Evolutionary conservation across 2,888 invertebrate species (phyloP).

Genomic region (Selenia dentaria): DNA sequence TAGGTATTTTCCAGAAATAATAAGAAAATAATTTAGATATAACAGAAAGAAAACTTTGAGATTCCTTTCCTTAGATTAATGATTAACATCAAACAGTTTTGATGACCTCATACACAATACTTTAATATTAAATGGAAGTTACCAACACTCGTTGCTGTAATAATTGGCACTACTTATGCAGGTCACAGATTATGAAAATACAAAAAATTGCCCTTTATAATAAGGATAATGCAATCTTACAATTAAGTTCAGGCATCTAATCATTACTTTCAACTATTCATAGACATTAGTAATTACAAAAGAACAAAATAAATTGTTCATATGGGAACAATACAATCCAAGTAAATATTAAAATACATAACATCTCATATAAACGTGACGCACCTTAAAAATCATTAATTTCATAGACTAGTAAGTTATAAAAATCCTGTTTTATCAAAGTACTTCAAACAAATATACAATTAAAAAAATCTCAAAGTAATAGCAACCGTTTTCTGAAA

Average conservation of each 20-base stretch:
- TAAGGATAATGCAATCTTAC: conserved; percentile 41
- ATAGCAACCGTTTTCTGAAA: conserved; percentile 70
- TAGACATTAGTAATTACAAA: conserved; percentile 37
- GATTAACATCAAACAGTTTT: conserved; percentile 30
- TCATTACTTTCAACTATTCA: conserved; percentile 41
- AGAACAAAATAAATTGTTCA: conserved; percentile 36
- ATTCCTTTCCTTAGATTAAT: conserved; percentile 50
- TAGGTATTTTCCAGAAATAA: conserved; percentile 47
- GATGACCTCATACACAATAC: conserved; percentile 35
- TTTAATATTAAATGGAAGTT: conserved; percentile 56
- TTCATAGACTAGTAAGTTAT: conserved; percentile 62
- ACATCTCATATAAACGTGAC: conserved; percentile 26
- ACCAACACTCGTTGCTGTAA: conserved; percentile 40
- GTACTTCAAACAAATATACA: conserved; percentile 46
- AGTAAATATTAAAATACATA: conserved; percentile 31
- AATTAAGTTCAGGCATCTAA: conserved; percentile 46
- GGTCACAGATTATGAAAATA: conserved; percentile 74
- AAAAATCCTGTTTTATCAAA: conserved; percentile 38
- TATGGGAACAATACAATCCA: conserved; percentile 15
- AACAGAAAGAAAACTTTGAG: conserved; percentile 49
- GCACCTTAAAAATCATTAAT: conserved; percentile 38
- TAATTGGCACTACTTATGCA: conserved; percentile 81
- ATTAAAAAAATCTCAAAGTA: conserved; percentile 55
- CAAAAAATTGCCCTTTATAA: conserved; percentile 48
- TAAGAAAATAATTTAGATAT: conserved; percentile 35